Evolutionary conservation across 2,797 vertebrate genomes (phyloP), one percentile per base, ranked within the genome.

Genomic region (Anabas testudineus): DNA sequence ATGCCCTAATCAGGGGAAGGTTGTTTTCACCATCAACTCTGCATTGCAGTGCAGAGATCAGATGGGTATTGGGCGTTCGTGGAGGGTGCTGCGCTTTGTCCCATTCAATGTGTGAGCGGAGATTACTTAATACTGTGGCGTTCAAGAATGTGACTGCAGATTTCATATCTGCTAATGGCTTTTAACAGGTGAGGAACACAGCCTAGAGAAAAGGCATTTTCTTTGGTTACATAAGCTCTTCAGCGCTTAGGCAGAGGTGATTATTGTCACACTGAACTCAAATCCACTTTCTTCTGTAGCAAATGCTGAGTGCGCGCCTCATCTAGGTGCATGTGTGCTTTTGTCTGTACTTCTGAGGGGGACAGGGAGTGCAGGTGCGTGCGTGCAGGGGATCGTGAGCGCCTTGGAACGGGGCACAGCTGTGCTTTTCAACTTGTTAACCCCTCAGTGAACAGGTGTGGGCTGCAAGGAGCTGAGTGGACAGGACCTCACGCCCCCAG

Each of bases 31-130:
- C 39, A 55, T 87, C 68, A 55, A 63, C 76, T 78, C 90, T 87
- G 85, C 90, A 90, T 85, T 91, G 87, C 89, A 83, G 87, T 76
- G 61, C 71, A 61, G 57, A 67, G 79, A 83, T 84, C 83, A 75
- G 74, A 74, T 67, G 19, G 58, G 59, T 46, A 13, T n/a, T 39
- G 7, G 57, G 81, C 60, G 63, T 76, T 64, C 32, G 8, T 55
- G 34, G 49, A 26, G 51, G 22, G 9, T 4, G n/a, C 70, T 65
- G 21, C 64, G 69, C 75, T 83, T 71, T 49, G 82, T 75, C 66
- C 59, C 68, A 52, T 72, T 60, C 60, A 2, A 5, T 18, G 45
- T 65, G 51, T 28, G 63, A 82, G 34, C 24, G 18, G 41, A 58
- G 70, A 83, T 84, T 62, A 74, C 76, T 87, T 85, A 87, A 80